Evolutionary conservation across 2,113 vertebrate species (phyloP).

Genomic region (Chloropsis cyanopogon): DNA sequence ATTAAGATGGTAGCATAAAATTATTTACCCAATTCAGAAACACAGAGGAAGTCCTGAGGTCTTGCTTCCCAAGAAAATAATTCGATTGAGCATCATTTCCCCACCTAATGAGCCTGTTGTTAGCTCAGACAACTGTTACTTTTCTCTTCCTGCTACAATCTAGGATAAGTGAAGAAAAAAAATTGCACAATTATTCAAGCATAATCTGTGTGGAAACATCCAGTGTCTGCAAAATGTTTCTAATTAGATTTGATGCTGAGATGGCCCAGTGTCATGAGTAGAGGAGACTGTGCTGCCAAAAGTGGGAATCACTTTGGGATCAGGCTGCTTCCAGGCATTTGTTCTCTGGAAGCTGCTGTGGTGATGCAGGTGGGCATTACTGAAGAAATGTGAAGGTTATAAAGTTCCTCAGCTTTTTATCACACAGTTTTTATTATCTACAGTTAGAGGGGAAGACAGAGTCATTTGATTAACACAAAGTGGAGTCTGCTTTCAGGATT

Average conservation of each 20-base stretch:
- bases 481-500: background rate
- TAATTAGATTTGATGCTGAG: constrained; percentile 9
- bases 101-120: background rate
- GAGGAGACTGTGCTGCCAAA: background rate
- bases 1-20: background rate
- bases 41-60: background rate
- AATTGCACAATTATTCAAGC: constrained; percentile 1
- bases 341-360: background rate
- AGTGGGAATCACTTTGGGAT: background rate
- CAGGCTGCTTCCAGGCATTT: background rate
- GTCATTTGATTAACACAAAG: background rate
- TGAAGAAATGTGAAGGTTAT: background rate
- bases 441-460: background rate
- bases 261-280: background rate
- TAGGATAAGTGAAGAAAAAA: constrained; percentile 2
- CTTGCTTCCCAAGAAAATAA: background rate
- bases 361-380: background rate
- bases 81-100: background rate
- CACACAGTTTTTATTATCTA: background rate
- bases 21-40: background rate
- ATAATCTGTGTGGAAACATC: constrained; percentile 11
- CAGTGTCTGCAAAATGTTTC: background rate
- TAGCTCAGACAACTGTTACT: constrained; percentile 8
- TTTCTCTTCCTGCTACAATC: constrained; percentile 16
- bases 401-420: background rate